Conservation (phyloP, 2,888 invertebrate species). For the Apomyelois bistriatella region DNA sequence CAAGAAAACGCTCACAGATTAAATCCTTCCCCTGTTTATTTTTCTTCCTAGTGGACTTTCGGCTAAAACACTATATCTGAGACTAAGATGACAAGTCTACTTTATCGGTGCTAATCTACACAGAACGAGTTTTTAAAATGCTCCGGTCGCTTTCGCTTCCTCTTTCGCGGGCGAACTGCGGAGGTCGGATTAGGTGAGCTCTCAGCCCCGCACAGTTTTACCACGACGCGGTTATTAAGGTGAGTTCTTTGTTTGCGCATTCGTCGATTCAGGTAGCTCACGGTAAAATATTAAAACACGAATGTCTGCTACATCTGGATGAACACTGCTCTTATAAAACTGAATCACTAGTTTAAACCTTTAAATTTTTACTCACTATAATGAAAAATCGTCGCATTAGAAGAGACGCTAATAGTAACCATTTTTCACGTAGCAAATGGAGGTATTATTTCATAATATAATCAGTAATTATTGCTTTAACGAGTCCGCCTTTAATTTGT, state of each 20-base stretch:
- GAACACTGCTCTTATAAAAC: slow-evolving; percentile 32
- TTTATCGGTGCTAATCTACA: slow-evolving; percentile 62
- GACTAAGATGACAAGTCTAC: slow-evolving; percentile 61
- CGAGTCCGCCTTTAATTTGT: slow-evolving; percentile 79
- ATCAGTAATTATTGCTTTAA: slow-evolving; percentile 78
- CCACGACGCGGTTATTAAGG: slow-evolving; percentile 66
- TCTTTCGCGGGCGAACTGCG: slow-evolving; percentile 40
- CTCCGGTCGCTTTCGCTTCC: slow-evolving; percentile 42
- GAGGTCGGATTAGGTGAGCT: slow-evolving; percentile 65
- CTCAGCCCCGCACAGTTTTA: slow-evolving; percentile 49
- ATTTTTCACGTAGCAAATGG: slow-evolving; percentile 13
- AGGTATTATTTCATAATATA: slow-evolving; percentile 68
- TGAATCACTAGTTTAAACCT: slow-evolving; percentile 18
- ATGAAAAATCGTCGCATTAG: slow-evolving; percentile 8
- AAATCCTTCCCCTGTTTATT: slow-evolving; percentile 69
- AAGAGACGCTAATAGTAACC: slow-evolving; percentile 9
- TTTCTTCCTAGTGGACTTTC: slow-evolving; percentile 54
- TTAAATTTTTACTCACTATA: slow-evolving; percentile 18
- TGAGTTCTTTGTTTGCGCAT: slow-evolving; percentile 66
- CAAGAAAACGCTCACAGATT: slow-evolving; percentile 71
- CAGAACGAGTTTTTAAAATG: slow-evolving; percentile 59
- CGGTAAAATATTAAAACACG: slow-evolving; percentile 70
- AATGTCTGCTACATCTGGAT: slow-evolving; percentile 38
- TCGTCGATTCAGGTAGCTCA: slow-evolving; percentile 59
- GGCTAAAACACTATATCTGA: slow-evolving; percentile 51